phyloP scores from a whole-genome alignment of 2,888 invertebrate genomes.

The Escarpia spicata region DNA sequence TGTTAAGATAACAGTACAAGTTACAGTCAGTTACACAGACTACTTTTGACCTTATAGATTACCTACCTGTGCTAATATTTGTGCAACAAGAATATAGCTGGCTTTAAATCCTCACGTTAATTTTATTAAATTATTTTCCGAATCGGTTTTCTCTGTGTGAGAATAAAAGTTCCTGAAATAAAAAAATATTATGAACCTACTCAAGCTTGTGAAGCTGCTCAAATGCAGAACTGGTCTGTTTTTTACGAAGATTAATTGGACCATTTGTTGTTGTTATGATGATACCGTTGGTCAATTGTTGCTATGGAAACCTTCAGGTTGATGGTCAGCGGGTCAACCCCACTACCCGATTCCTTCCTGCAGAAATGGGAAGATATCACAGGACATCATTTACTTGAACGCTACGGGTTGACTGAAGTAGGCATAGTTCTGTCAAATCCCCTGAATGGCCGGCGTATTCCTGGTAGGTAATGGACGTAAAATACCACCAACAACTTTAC shows the following conservation, averaged over 20 bases:
- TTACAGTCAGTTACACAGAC: no score
- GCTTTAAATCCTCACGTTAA: background rate
- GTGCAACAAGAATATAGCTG: background rate
- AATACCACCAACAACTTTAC: background rate
- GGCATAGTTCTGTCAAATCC: constrained; percentile 85
- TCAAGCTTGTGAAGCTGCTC: background rate
- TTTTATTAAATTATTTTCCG: no score
- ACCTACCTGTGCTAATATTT: background rate
- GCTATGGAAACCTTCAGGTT: constrained; percentile 67
- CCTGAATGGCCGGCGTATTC: constrained; percentile 69
- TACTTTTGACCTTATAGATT: background rate
- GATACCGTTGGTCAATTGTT: background rate
- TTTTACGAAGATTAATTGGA: background rate
- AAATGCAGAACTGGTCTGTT: background rate
- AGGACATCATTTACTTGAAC: constrained; percentile 81
- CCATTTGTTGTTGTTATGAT: background rate
- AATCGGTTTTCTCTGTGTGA: no score
- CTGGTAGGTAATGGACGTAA: constrained; percentile 64
- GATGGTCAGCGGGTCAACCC: constrained; percentile 83
- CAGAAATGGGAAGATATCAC: constrained; percentile 83
- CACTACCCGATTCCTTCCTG: constrained; percentile 74
- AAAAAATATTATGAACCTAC: background rate
- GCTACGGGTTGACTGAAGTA: constrained; percentile 83
- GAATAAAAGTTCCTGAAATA: background rate
- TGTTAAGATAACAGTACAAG: no score